Evolutionary conservation across 1,140 invertebrate species (phyloP), one percentile per base, ranked within the genome.

Genomic region (Mactra quadrangularis): DNA sequence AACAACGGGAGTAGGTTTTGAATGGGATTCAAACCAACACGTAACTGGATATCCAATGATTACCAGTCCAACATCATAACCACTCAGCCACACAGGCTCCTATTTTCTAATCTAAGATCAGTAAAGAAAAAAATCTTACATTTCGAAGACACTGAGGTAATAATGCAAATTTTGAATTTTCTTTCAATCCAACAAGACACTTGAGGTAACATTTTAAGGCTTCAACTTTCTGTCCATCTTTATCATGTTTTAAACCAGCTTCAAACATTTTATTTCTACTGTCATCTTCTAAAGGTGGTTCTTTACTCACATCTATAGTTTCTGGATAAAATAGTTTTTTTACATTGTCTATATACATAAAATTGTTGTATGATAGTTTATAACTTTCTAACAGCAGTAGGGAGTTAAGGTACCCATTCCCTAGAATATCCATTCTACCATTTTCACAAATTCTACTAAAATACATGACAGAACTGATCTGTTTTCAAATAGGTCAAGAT

Each of bases 121-220:
- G n/a, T n/a, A n/a, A n/a, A n/a, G n/a, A n/a, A n/a, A n/a, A n/a
- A 41, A 75, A 57, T 86, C 90, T 88, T 78, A 90, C 91, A 88
- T 88, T 90, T 83, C 87, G 84, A 11, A 92, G 83, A 60, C 91
- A 92, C 70, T 91, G 88, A 35, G 91, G 91, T 29, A 92, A 75
- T 15, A 89, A 76, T 3, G 87, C 75, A 79, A 92, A 92, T 29
- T 76, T 78, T 6, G 87, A 84, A 57, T 89, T 79, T 35, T 82
- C 60, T 68, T 87, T 83, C 2, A 92, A 75, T 31, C 88, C 87
- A 22, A 82, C 82, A 29, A 92, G 57, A 84, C 91, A 90, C 25
- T 70, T 85, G 27, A 91, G 62, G 79, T 91, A 92, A 79, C 88
- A 90, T 79, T 90, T 89, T 33, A 92, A 71, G 57, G 91, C 90